Evolutionary conservation across 2,797 vertebrate species (phyloP).

Genomic region (Characodon lateralis): DNA sequence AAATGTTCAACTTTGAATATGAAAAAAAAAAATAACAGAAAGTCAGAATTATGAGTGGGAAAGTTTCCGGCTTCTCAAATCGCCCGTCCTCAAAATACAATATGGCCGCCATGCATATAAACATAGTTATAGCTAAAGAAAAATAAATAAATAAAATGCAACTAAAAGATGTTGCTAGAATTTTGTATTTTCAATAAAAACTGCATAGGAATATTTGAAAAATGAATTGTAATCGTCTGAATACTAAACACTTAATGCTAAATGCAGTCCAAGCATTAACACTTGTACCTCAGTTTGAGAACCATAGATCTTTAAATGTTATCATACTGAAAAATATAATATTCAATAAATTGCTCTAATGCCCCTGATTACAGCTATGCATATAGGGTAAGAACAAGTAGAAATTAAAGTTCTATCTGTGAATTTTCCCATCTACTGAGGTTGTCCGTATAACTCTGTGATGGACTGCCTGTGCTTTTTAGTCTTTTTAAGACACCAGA

Average conservation of each 20-base stretch:
- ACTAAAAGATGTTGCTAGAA: neutral
- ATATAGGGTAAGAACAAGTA: slow-evolving; percentile 16
- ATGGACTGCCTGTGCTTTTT: slow-evolving; percentile 55
- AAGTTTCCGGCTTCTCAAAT: neutral
- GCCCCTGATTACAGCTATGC: neutral
- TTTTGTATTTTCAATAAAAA: neutral
- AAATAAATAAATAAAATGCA: neutral
- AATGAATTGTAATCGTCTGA: no score
- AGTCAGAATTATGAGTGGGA: neutral
- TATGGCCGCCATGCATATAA: neutral
- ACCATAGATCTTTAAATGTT: no score
- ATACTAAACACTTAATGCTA: no score
- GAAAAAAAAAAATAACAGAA: neutral
- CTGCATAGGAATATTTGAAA: no score
- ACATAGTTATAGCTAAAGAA: neutral
- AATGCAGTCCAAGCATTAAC: no score
- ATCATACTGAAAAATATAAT: no score
- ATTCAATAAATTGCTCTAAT: no score
- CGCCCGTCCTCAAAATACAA: neutral
- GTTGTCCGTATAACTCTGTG: slow-evolving; percentile 44
- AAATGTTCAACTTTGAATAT: neutral
- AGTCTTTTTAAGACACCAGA: slow-evolving; percentile 70
- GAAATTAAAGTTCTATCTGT: slow-evolving; percentile 16
- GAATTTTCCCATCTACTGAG: slow-evolving; percentile 35
- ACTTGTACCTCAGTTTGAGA: no score